Evolutionary conservation across 2,888 invertebrate genomes (phyloP).

Genomic region (Hermaeophaga mercurialis): DNA sequence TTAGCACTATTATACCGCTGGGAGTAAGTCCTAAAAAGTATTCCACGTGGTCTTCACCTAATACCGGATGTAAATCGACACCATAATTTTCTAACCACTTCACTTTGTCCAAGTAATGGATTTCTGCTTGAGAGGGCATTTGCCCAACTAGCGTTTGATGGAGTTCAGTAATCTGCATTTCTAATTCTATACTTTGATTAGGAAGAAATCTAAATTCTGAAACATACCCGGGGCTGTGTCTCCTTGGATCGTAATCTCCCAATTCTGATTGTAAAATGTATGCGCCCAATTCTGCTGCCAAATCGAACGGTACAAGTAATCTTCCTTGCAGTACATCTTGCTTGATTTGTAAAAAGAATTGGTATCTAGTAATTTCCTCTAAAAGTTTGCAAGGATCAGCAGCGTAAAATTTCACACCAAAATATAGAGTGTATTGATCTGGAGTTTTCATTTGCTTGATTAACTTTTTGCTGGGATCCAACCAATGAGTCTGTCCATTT

Average conservation of each 20-base stretch:
- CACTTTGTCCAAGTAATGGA: slow-evolving; percentile 94
- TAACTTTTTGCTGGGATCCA: slow-evolving; percentile 88
- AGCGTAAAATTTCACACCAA: slow-evolving; percentile 97
- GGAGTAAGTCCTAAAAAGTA: slow-evolving; percentile 93
- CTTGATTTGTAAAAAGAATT: slow-evolving; percentile 95
- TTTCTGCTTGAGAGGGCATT: slow-evolving; percentile 89
- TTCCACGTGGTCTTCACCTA: slow-evolving; percentile 95
- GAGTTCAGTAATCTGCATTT: slow-evolving; percentile 83
- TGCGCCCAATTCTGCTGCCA: slow-evolving; percentile 90
- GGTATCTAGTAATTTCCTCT: slow-evolving; percentile 97
- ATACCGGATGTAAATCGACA: slow-evolving; percentile 93
- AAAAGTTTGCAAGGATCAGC: slow-evolving; percentile 95
- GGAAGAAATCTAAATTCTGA: slow-evolving; percentile 93
- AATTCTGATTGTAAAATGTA: slow-evolving; percentile 95
- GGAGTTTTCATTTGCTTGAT: slow-evolving; percentile 80
- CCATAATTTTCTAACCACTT: slow-evolving; percentile 99
- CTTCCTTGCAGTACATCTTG: slow-evolving; percentile 95
- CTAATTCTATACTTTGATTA: slow-evolving; percentile 90
- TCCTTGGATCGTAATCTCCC: slow-evolving; percentile 89
- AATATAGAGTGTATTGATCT: slow-evolving; percentile 82
- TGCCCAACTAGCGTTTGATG: slow-evolving; percentile 90
- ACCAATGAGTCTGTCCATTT: slow-evolving; percentile 96
- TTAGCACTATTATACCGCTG: slow-evolving; percentile 90
- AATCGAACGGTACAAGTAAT: slow-evolving; percentile 87
- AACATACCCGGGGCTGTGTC: slow-evolving; percentile 89